Base-by-base conservation (phyloP, 2,797 vertebrate species). In the Sus cebifrons region DNA sequence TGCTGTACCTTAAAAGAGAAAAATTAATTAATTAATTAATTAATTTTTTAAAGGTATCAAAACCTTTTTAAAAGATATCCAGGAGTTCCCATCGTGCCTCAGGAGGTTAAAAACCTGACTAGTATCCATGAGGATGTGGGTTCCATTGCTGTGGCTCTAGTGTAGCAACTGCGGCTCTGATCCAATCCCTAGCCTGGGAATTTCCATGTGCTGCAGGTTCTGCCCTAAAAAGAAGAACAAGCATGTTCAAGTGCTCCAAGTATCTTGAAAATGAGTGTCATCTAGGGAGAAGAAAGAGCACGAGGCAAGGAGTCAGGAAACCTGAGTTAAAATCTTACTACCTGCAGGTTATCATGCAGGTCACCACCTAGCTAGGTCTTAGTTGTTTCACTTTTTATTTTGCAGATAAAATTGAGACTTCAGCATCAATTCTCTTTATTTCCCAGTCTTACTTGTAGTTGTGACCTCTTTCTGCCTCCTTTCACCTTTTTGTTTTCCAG, bases 331-430 rank as follows among this genome's bases (percentile, higher is more conserved):
- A 65, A 44, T 68, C 17, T 32, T 54, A 12, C 27, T 78, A 54
- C 12, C 56, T 23, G 23, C 54, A 52, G 10, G 36, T 70, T 96
- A 21, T 18, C n/a, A 73, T 36, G 27, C 27, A 58, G 71, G 29
- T 70, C 36, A 40, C 23, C 13, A 7, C 21, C 14, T 32, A 23
- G 7, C 40, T 32, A 27, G 67, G 21, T 44, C 71, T 62, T 75
- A 7, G n/a, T 44, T 74, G 81, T 75, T 68, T 73, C 56, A 40
- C 49, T n/a, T 85, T 74, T 49, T 71, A 2, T 58, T 85, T 91
- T 60, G 40, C 64, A 89, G 89, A 56, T 74, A 78, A 64, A 82
- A 82, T 17, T 78, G 64, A 82, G 23, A 52, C 73, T 65, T 88
- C 23, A 6, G 6, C n/a, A 44, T 67, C 3, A 6, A 6, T 68